Evolutionary conservation across 2,113 vertebrate genomes (phyloP), one percentile per base, ranked within the genome.

Genomic region (Maccullochella peelii): DNA sequence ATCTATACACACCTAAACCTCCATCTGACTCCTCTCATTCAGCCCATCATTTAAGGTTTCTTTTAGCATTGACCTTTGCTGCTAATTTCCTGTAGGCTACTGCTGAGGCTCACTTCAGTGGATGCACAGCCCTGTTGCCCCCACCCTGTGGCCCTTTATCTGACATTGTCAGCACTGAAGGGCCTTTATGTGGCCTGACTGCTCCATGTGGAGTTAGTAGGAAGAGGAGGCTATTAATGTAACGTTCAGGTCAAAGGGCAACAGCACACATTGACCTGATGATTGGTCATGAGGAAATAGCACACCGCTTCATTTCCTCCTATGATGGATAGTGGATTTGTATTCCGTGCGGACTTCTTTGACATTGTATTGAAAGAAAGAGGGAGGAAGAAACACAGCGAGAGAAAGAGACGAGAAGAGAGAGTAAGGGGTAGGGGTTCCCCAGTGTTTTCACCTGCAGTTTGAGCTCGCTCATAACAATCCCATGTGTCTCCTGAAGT

Each of bases 11-110:
- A 86, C 79, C 86, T 83, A 85, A 87, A 77, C 78, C 73, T 74
- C 69, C 65, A 55, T 33, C 68, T 77, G 75, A 66, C 63, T 50
- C 58, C 25, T 44, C 49, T 77, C 52, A 52, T 83, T 77, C 38
- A 61, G 68, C 59, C n/a, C 77, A 78, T 82, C 66, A 86, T 67
- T 78, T 47, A 49, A 20, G 59, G 61, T 88, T 92, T 80, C 80
- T 82, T 86, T 79, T 65, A 77, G 71, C 78, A 0, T 10, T 80
- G 85, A 94, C 86, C 89, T 90, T 89, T 86, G 21, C 74, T 30
- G 78, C n/a, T 77, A 44, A 83, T 88, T 85, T 80, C 52, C 80
- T 38, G 65, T 30, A 14, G 78, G 80, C 81, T 50, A 40, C 73
- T 72, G 66, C 83, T 77, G 83, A 79, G 54, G 74, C 69, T 74